A percentile compares a stretch with the other conserved stretches of the same genome.
Conservation (phyloP, 2,797 vertebrate genomes). For the Aselliscus stoliczkanus region DNA sequence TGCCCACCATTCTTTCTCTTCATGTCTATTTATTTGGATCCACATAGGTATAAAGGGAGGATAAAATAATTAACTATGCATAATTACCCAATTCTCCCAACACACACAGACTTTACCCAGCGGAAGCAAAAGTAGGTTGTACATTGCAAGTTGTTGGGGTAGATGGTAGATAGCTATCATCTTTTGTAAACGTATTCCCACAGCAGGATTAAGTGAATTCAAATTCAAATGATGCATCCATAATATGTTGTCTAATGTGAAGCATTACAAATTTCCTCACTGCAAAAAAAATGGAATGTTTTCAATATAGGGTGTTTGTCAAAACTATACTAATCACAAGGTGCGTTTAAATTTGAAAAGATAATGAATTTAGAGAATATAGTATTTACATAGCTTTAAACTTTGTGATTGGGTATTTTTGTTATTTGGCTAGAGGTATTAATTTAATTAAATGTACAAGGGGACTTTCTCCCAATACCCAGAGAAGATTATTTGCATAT, state of each 20-base stretch:
- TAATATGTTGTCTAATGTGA: constrained; percentile 41
- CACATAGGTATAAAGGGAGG: background rate
- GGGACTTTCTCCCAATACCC: constrained; percentile 12
- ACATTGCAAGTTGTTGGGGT: background rate
- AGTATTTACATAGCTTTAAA: background rate
- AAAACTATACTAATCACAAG: background rate
- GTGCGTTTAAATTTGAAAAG: background rate
- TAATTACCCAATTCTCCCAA: constrained; percentile 22
- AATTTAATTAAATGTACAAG: constrained; percentile 38
- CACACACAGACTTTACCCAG: background rate
- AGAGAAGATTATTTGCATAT: constrained; percentile 68
- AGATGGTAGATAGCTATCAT: constrained; percentile 36
- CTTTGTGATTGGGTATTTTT: background rate
- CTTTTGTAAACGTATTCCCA: constrained; percentile 42
- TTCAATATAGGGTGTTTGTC: background rate
- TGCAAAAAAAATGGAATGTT: background rate
- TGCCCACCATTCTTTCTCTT: background rate
- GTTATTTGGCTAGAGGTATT: constrained; percentile 22
- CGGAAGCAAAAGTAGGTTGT: background rate
- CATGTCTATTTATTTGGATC: background rate
- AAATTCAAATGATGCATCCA: constrained; percentile 41
- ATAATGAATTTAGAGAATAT: background rate
- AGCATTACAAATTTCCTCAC: constrained; percentile 39
- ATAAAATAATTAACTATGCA: constrained; percentile 17
- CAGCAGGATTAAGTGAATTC: constrained; percentile 55